Evolutionary conservation across 2,888 invertebrate genomes (phyloP), one percentile per base, ranked within the genome.

Genomic region (Adelognathus sp.): DNA sequence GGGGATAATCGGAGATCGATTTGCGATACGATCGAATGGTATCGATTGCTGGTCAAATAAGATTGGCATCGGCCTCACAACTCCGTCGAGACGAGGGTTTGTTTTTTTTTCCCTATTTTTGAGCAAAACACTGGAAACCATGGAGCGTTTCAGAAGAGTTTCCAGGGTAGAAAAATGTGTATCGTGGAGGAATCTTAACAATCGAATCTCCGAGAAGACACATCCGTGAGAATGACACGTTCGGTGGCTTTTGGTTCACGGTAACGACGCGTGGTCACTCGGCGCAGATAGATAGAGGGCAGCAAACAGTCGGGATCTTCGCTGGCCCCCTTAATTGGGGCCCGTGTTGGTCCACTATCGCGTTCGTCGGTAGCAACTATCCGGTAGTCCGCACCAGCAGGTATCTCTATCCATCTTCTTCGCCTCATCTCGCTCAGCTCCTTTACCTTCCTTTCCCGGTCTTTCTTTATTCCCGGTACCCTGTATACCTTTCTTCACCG

Each of bases 131-230:
- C 52, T 4, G 52, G 39, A 29, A 66, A 2, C 39, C 6, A 46
- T 29, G 7, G 16, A 36, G 27, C 24, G 16, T 33, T 67, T 69
- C 36, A 27, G 24, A 39, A 46, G 70, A 61, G 2, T 66, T 60
- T 44, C 16, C 27, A 61, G 24, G 41, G 18, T 9, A 50, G 44
- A 44, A 36, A 66, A n/a, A 41, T n/a, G 33, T 75, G 84, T 79
- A 86, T 84, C 85, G 81, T 73, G 64, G 75, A 82, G 88, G 89
- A 85, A 89, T 90, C 90, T 91, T 90, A 91, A 91, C 88, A 90
- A 90, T 88, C 87, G 50, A 81, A 77, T 80, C 77, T 82, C 83
- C 86, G 86, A 87, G 86, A 87, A 86, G 86, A 86, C 86, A 87
- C 86, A 88, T 89, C 86, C 84, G 81, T 82, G 84, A 72, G 81